phyloP scores from a whole-genome alignment of 2,888 invertebrate genomes.

The Romanomermis culicivorax region DNA sequence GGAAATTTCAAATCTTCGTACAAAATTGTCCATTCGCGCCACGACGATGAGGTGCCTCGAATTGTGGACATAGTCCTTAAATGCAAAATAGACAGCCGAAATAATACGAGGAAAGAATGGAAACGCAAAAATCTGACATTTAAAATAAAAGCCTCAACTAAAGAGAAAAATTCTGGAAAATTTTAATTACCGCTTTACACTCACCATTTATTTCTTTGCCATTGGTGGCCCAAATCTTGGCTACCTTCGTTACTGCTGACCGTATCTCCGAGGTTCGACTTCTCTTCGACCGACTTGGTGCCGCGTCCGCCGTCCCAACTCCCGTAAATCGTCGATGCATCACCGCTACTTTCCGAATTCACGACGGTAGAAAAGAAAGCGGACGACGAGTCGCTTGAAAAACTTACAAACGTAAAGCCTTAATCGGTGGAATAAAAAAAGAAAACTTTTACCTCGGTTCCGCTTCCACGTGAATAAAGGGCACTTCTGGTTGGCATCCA shows the following conservation, averaged over 20 bases:
- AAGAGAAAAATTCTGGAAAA: not conserved
- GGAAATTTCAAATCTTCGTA: conserved; percentile 17
- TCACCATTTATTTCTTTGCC: not conserved
- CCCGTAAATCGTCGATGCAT: not conserved
- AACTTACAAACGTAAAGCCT: not conserved
- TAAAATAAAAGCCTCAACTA: not conserved
- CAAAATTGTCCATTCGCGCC: conserved; percentile 20
- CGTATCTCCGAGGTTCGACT: not conserved
- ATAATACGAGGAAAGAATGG: not conserved
- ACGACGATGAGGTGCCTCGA: conserved; percentile 14
- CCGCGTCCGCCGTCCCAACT: not conserved
- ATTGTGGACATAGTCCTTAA: conserved; percentile 7
- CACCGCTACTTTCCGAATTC: not conserved
- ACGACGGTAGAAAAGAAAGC: too few relatives aligned
- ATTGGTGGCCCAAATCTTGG: not conserved
- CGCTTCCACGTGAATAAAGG: not conserved
- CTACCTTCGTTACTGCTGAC: not conserved
- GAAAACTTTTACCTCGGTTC: not conserved
- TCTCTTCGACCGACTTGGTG: too few relatives aligned
- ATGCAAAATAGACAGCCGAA: not conserved
- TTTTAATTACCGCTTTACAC: not conserved
- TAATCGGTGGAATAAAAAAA: not conserved
- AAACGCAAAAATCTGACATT: not conserved
- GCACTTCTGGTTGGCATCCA: not conserved
- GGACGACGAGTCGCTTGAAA: too few relatives aligned